A percentile compares a stretch with the other conserved stretches of the same genome.
These are phyloP conservation scores for Neolamprologus devosi DNA, from an alignment of 2,113 vertebrate species.

Conservation along the genomic window DNA sequence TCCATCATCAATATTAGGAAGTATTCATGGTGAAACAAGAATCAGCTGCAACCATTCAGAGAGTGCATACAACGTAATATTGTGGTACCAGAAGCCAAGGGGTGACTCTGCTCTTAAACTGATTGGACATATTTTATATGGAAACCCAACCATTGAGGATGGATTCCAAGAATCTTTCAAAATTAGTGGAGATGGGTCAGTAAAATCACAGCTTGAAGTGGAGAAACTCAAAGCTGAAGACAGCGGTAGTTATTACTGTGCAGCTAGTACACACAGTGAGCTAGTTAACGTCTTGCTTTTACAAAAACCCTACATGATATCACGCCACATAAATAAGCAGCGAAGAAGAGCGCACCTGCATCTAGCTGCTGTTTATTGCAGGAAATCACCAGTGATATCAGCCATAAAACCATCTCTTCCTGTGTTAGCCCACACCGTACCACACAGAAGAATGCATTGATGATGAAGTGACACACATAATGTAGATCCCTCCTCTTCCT, in stretches of 20 bases:
- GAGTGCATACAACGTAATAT: not conserved
- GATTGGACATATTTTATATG: not conserved
- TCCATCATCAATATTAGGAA: not conserved
- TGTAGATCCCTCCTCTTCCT: not conserved
- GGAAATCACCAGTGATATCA: not conserved
- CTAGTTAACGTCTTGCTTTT: not conserved
- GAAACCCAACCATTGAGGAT: not conserved
- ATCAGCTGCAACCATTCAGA: slow-evolving; percentile 22
- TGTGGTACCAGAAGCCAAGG: slow-evolving; percentile 10
- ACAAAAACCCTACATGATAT: slow-evolving; percentile 21
- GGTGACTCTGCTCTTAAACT: not conserved
- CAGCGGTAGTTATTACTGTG: slow-evolving; percentile 52
- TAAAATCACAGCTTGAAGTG: not conserved
- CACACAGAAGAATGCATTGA: not conserved
- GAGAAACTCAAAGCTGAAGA: not conserved
- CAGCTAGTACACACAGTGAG: slow-evolving; percentile 35
- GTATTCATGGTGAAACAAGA: not conserved
- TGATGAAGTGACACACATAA: not conserved
- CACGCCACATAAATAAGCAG: not conserved
- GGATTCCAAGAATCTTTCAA: not conserved
- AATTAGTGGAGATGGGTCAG: not conserved
- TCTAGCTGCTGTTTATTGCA: not conserved
- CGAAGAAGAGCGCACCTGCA: not conserved
- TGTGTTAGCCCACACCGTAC: not conserved
- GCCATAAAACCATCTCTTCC: not conserved